phyloP scores from a whole-genome alignment of 1,140 invertebrate genomes.

The Drosophila virilis region DNA sequence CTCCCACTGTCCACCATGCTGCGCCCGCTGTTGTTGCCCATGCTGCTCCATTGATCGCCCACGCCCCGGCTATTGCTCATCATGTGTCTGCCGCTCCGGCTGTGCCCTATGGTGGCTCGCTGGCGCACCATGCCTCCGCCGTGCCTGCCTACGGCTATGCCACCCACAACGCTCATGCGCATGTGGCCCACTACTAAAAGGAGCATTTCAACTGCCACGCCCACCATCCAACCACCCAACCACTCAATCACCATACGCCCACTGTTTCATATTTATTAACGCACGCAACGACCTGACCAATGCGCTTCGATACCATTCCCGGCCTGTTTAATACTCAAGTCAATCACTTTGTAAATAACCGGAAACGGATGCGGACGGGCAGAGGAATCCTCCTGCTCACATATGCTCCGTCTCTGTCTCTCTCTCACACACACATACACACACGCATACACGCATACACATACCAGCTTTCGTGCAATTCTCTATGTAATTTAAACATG shows the following conservation, averaged over 20 bases:
- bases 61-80: constrained; percentile 68
- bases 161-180: constrained; percentile 75
- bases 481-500: constrained; percentile 60
- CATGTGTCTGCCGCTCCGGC: constrained; percentile 77
- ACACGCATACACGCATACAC: constrained; percentile 24
- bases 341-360: constrained; percentile 85
- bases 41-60: constrained; percentile 57
- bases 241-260: constrained; percentile 87
- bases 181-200: constrained; percentile 79
- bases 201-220: constrained; percentile 2
- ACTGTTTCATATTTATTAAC: constrained; percentile 95
- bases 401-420: constrained; percentile 42
- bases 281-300: constrained; percentile 88
- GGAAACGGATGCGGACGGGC: constrained; percentile 5
- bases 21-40: constrained; percentile 59
- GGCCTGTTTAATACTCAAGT: constrained; percentile 85
- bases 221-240: constrained; percentile 43
- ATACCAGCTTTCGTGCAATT: constrained; percentile 69
- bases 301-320: too few relatives aligned
- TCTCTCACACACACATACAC: constrained; percentile 25
- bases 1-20: constrained; percentile 75
- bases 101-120: constrained; percentile 62
- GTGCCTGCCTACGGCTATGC: constrained; percentile 71
- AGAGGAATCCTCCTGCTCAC: constrained; percentile 2
- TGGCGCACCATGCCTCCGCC: constrained; percentile 76